Evolutionary conservation across 2,797 vertebrate species (phyloP).

Genomic region (Parauchenoglanis ngamensis): DNA sequence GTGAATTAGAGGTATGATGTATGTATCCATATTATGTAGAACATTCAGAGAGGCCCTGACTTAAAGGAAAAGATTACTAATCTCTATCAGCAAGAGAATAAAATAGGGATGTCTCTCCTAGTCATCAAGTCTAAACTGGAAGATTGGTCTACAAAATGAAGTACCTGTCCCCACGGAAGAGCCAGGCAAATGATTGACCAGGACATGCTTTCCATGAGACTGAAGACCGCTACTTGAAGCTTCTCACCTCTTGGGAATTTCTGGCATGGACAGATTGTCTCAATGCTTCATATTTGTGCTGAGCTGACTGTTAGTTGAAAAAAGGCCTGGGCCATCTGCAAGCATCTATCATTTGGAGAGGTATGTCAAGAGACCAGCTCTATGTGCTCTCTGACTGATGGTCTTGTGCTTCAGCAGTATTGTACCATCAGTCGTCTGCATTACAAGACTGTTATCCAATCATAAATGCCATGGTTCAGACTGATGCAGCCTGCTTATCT

Average conservation of each 20-base stretch:
- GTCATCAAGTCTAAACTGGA: slow-evolving; percentile 39
- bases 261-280: slow-evolving; percentile 16
- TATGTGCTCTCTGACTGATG: slow-evolving; percentile 26
- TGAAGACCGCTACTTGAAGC: slow-evolving; percentile 10
- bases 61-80: slow-evolving; percentile 35
- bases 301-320: not conserved
- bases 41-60: slow-evolving; percentile 17
- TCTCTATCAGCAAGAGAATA: slow-evolving; percentile 23
- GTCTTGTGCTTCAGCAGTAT: not conserved
- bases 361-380: slow-evolving; percentile 8
- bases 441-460: slow-evolving; percentile 7
- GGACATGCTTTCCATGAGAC: slow-evolving; percentile 34
- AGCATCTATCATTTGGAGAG: slow-evolving; percentile 19
- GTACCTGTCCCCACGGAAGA: slow-evolving; percentile 35
- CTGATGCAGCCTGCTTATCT: slow-evolving; percentile 35
- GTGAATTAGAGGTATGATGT: not conserved
- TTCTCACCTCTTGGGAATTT: slow-evolving; percentile 26
- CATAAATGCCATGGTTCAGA: slow-evolving; percentile 14
- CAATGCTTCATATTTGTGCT: slow-evolving; percentile 19
- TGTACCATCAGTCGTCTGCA: not conserved
- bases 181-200: slow-evolving; percentile 34
- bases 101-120: slow-evolving; percentile 37
- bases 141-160: slow-evolving; percentile 51
- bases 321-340: not conserved
- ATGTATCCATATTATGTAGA: slow-evolving; percentile 22